Conservation (phyloP, 2,797 vertebrate species). For the Triplophysa yarkandensis region DNA sequence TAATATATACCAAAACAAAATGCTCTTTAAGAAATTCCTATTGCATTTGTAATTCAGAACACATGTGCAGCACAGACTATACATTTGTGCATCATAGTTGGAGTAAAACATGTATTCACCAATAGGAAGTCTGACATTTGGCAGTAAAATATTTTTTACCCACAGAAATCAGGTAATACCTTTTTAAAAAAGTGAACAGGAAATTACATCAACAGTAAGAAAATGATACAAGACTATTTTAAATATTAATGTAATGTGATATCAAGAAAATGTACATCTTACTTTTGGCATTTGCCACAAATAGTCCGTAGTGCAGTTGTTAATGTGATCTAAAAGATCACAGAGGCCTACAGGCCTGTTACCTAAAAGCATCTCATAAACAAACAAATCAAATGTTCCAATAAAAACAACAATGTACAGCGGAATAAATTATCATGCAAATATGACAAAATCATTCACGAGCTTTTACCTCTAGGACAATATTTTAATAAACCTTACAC, state of each 20-base stretch:
- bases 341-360: not conserved
- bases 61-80: constrained; percentile 45
- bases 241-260: constrained; percentile 2
- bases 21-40: constrained; percentile 31
- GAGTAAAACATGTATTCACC: constrained; percentile 33
- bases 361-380: constrained; percentile 1
- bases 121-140: constrained; percentile 40
- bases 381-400: not conserved
- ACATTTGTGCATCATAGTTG: constrained; percentile 38
- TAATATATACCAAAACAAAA: constrained; percentile 33
- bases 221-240: constrained; percentile 10
- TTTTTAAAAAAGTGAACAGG: constrained; percentile 22
- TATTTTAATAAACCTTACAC: constrained; percentile 3
- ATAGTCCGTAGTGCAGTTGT: constrained; percentile 21
- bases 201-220: constrained; percentile 23
- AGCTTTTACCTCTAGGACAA: not conserved
- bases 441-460: constrained; percentile 30
- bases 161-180: constrained; percentile 38
- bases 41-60: constrained; percentile 42
- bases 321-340: constrained; percentile 11
- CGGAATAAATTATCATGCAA: constrained; percentile 48
- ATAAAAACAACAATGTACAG: constrained; percentile 36
- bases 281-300: constrained; percentile 18
- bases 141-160: constrained; percentile 29
- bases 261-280: constrained; percentile 14